These are phyloP conservation scores for Thera obeliscata DNA, from an alignment of 2,888 invertebrate genomes.

Conservation along the genomic window DNA sequence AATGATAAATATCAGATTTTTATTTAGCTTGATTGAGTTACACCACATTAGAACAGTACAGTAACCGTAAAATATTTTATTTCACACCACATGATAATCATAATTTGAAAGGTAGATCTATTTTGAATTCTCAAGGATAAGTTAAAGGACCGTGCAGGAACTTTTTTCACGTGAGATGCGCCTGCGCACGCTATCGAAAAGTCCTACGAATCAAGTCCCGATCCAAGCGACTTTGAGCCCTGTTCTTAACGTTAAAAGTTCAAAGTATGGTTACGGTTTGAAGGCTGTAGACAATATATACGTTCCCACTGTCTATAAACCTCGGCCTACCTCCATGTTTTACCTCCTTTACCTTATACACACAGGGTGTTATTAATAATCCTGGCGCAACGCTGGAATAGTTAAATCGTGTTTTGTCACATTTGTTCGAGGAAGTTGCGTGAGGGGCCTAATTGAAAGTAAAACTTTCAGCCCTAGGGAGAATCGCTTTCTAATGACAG, in stretches of 20 bases:
- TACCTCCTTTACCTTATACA: too few species aligned
- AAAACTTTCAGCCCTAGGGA: too few species aligned
- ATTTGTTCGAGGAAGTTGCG: too few species aligned
- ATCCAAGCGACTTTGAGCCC: constrained; percentile 42
- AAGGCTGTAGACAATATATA: too few species aligned
- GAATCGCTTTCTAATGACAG: too few species aligned
- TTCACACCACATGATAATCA: too few species aligned
- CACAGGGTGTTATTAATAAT: too few species aligned
- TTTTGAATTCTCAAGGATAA: constrained; percentile 2
- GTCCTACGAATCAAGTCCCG: constrained; percentile 41
- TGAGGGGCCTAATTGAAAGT: too few species aligned
- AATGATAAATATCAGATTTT: constrained; percentile 31
- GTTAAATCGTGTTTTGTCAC: too few species aligned
- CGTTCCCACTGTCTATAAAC: too few species aligned
- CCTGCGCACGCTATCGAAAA: constrained; percentile 45
- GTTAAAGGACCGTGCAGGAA: constrained; percentile 93
- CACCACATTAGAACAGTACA: background rate
- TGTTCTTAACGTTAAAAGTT: constrained; percentile 8
- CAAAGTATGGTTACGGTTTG: constrained; percentile 2
- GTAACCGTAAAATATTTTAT: background rate
- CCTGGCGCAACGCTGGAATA: too few species aligned
- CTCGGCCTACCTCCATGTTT: too few species aligned
- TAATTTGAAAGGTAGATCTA: background rate
- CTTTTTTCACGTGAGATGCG: constrained; percentile 88
- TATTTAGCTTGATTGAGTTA: constrained; percentile 23